Evolutionary conservation across 2,797 vertebrate genomes (phyloP), one percentile per base, ranked within the genome.

Genomic region (Sebastes iracundus): DNA sequence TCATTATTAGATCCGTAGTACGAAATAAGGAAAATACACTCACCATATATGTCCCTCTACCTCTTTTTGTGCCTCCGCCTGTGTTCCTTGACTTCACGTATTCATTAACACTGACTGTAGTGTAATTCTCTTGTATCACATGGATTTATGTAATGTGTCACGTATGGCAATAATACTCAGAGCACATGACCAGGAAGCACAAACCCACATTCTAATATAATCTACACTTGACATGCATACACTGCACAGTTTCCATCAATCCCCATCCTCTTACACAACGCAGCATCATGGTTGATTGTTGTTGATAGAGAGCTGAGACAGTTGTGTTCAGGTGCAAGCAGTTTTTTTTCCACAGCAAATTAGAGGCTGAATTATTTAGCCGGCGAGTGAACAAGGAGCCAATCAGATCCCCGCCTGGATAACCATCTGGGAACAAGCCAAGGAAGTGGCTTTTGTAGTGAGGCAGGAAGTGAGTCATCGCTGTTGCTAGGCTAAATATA

Each of bases 401-500:
- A 95, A 93, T 95, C 88, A 65, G 65, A 72, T 69, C 65, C 68
- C 72, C 33, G 71, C 77, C 72, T 71, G 35, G 72, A 77, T 85
- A 92, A 90, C 88, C 87, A 84, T 92, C 84, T 91, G 91, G 89
- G 90, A 86, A 81, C 53, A 79, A 91, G 90, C 91, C 88, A 90
- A 94, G 94, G 93, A 95, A 95, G 94, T 94, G 88, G 90, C 92
- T 94, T 92, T 92, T 92, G 92, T 94, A 93, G 90, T 64, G 87
- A 95, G 90, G 93, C 94, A 95, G 95, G 93, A 95, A 95, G 94
- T 95, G 95, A 95, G 93, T 95, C 94, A 95, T 90, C 55, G 16
- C 94, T 94, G 91, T 94, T 95, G 91, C 94, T 92, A 90, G 81
- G 93, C 94, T 95, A 95, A 95, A 95, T 95, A 94, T 95, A 95